A percentile compares a stretch with the other conserved stretches of the same genome.
These are phyloP conservation scores for Plecotus auritus DNA, from an alignment of 2,113 vertebrate genomes.

Conservation along the genomic window DNA sequence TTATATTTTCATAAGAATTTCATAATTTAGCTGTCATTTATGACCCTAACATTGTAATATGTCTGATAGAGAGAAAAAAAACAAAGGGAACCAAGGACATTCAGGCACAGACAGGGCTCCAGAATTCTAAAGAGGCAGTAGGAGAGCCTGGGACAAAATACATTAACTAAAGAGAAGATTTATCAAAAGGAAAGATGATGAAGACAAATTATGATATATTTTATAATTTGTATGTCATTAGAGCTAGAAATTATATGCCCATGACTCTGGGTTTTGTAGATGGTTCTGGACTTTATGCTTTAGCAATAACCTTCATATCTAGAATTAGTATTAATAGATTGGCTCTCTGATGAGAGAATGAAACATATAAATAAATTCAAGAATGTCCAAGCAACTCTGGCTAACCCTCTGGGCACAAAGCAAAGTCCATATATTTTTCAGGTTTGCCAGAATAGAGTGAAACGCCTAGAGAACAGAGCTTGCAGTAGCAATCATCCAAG, in stretches of 20 bases:
- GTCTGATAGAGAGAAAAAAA: background rate
- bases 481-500: background rate
- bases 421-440: background rate
- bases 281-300: background rate
- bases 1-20: background rate
- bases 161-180: background rate
- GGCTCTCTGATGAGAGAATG: background rate
- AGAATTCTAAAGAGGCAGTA: background rate
- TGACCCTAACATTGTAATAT: background rate
- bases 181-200: background rate
- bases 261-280: background rate
- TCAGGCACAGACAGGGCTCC: background rate
- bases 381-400: background rate
- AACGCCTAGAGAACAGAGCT: background rate
- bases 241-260: background rate
- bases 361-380: background rate
- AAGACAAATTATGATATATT: background rate
- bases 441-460: background rate
- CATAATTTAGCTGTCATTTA: background rate
- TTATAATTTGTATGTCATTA: background rate
- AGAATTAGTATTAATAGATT: background rate
- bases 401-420: background rate
- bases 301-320: background rate
- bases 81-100: background rate
- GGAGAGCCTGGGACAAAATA: background rate